A percentile compares a stretch with the other conserved stretches of the same genome.
Evolutionary conservation across 2,888 invertebrate genomes (phyloP).

Genomic region (Creontiades dilutus): DNA sequence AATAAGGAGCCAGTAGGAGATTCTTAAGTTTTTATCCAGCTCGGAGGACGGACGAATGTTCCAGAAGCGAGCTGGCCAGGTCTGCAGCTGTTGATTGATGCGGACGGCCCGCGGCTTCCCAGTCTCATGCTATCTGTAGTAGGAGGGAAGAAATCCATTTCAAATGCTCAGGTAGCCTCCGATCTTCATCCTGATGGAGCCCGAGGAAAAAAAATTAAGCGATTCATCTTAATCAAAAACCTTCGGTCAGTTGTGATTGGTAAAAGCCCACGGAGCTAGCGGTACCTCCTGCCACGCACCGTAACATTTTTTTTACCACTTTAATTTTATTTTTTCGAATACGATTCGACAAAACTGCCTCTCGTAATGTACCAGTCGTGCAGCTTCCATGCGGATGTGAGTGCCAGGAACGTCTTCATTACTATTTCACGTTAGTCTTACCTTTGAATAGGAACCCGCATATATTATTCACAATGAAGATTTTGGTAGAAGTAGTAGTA

Average conservation of each 20-base stretch:
- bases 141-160: slow-evolving; percentile 10
- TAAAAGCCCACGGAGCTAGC: slow-evolving; percentile 19
- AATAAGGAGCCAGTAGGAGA: no score
- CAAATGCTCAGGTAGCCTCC: neutral
- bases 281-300: neutral
- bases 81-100: slow-evolving; percentile 35
- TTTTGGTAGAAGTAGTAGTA: no score
- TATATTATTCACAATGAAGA: no score
- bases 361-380: neutral
- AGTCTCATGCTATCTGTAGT: neutral
- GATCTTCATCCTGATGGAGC: neutral
- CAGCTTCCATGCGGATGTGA: neutral
- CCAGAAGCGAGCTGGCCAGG: slow-evolving; percentile 29
- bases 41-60: neutral
- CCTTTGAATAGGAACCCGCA: no score
- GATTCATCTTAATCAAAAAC: slow-evolving; percentile 34
- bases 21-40: no score
- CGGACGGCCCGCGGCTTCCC: slow-evolving; percentile 5
- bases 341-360: neutral
- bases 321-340: neutral
- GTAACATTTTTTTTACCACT: neutral
- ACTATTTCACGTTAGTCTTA: no score
- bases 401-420: neutral
- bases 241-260: slow-evolving; percentile 20
- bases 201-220: slow-evolving; percentile 8